Conservation (phyloP, 53 echinoderm and acorn worm species). For the Holothuria leucospilota region DNA sequence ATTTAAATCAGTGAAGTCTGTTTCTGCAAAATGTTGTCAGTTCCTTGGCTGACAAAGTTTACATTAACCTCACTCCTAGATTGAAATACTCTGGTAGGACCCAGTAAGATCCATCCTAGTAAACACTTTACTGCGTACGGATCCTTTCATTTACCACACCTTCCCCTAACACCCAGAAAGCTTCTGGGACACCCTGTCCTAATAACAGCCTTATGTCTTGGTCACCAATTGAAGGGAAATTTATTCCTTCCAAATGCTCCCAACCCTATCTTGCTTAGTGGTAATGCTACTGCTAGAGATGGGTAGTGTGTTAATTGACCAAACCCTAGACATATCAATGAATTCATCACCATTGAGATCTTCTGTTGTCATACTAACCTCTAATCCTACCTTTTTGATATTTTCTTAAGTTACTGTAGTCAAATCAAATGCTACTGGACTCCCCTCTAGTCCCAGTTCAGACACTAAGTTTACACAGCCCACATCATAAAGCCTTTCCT, state of each 20-base stretch:
- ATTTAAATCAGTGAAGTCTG: background rate
- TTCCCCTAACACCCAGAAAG: slow-evolving; percentile 47
- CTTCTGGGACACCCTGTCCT: slow-evolving; percentile 54
- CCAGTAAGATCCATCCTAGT: slow-evolving; percentile 52
- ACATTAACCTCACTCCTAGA: background rate
- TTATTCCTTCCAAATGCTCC: slow-evolving; percentile 45
- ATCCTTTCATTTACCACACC: slow-evolving; percentile 51
- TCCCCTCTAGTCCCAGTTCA: slow-evolving; percentile 49
- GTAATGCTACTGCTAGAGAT: slow-evolving; percentile 38
- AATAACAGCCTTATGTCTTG: slow-evolving; percentile 33
- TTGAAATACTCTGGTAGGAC: slow-evolving; percentile 5
- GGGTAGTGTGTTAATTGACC: slow-evolving; percentile 56
- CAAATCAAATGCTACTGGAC: slow-evolving; percentile 23
- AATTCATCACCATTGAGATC: slow-evolving; percentile 12
- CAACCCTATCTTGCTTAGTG: slow-evolving; percentile 37
- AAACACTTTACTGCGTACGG: slow-evolving; percentile 42
- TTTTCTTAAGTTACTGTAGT: slow-evolving; percentile 45
- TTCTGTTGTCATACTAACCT: slow-evolving; percentile 24
- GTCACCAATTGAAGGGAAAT: slow-evolving; percentile 19
- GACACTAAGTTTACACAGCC: slow-evolving; percentile 51
- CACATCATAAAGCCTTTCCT: slow-evolving; percentile 40
- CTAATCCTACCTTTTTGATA: background rate
- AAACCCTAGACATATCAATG: slow-evolving; percentile 38
- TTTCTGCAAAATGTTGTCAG: slow-evolving; percentile 34
- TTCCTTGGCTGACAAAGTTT: background rate